A percentile compares a stretch with the other conserved stretches of the same genome.
Evolutionary conservation across 2,888 invertebrate genomes (phyloP).

Genomic region (Dryobotodes eremita): DNA sequence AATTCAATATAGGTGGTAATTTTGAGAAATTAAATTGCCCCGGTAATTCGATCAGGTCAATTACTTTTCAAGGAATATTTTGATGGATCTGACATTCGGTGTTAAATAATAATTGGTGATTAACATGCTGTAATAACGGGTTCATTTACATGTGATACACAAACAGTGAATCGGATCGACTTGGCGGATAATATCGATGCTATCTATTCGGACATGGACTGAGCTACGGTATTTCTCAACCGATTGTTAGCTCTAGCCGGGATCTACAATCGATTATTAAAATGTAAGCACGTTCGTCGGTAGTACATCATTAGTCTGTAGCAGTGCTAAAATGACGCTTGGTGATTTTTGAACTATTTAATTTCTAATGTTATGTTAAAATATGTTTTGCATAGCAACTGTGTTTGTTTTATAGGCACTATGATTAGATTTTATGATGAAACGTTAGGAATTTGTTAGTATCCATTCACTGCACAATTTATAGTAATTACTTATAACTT

Average conservation of each 20-base stretch:
- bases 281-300: conserved; percentile 82
- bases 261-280: conserved; percentile 85
- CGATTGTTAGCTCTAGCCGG: conserved; percentile 76
- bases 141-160: conserved; percentile 54
- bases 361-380: neutral
- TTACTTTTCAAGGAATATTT: conserved; percentile 33
- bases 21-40: conserved; percentile 37
- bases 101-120: conserved; percentile 46
- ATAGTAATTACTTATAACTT: too few relatives aligned
- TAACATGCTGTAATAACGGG: conserved; percentile 43
- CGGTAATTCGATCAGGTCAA: conserved; percentile 34
- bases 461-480: neutral
- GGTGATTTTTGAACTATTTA: neutral
- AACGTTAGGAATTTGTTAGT: neutral
- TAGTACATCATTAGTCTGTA: conserved; percentile 79
- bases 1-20: conserved; percentile 53
- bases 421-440: neutral
- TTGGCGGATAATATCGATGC: conserved; percentile 69
- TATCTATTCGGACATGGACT: conserved; percentile 73
- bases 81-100: conserved; percentile 26
- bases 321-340: conserved; percentile 76
- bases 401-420: neutral
- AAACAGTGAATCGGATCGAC: conserved; percentile 58
- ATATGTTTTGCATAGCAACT: neutral
- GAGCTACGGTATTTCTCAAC: conserved; percentile 77